Evolutionary conservation across 2,113 vertebrate species (phyloP), one percentile per base, ranked within the genome.

Genomic region (Hyperopisus bebe): DNA sequence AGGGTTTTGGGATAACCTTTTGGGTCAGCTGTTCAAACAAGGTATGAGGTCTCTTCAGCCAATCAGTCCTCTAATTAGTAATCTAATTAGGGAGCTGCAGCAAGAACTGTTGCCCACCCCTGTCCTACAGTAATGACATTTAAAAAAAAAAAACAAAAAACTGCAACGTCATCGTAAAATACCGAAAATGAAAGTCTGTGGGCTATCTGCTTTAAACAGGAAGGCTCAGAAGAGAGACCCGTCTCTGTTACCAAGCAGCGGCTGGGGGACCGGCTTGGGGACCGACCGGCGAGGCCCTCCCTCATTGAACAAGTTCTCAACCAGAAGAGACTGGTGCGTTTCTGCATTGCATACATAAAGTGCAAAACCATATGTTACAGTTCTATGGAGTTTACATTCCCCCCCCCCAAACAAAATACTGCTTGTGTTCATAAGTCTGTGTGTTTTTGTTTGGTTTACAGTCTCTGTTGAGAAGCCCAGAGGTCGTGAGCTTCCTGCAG

Each of bases 261-360:
- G 89, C 94, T 98, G 5, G 96, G 98, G 47, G 94, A 95, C 77
- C 31, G 87, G 51, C 92, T 98, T 88, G 98, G 97, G 19, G 98
- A 99, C 94, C 96, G 98, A n/a, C 98, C 98, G 42, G 95, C 97
- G 91, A 97, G 97, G 94, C 98, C 98, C 51, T 97, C 97, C 17
- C 97, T 99, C 89, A 95, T 99, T 87, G 98, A 99, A 91, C 98
- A 99, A 96, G 98, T 99, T 53, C 94, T 99, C 92, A 99, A 99
- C 94, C 98, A 99, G 89, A 99, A 99, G 92, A 97, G 98, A 92
- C 96, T 99, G 97, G 98, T 99, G 92, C 96, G 96, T 95, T 31
- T 44, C 39, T 9, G 17, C 31, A 21, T 87, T 19, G 35, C 27
- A 27, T 35, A 3, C 17, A 80, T 42, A 7, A 39, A 17, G 35